Conservation (phyloP, 2,888 invertebrate genomes). For the Plebejus anna region DNA sequence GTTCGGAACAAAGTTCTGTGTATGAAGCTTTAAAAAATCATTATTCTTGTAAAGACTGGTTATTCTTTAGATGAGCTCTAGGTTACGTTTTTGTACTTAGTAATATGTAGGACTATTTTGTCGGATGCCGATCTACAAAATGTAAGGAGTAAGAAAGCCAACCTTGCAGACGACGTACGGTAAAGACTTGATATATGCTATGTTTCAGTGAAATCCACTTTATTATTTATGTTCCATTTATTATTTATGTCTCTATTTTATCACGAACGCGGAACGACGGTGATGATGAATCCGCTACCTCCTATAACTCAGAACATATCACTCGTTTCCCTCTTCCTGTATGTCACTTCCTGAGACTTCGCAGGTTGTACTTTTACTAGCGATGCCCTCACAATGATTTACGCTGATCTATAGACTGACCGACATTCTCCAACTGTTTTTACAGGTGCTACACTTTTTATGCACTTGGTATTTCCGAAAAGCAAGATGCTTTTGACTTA, state of each 20-base stretch:
- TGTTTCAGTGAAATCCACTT: too few species aligned
- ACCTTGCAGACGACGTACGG: too few species aligned
- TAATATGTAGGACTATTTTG: too few species aligned
- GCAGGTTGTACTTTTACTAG: constrained; percentile 52
- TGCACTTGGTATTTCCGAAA: neutral
- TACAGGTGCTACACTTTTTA: constrained; percentile 27
- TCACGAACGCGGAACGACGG: neutral
- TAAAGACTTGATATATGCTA: too few species aligned
- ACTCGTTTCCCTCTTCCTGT: constrained; percentile 67
- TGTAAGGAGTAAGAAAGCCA: too few species aligned
- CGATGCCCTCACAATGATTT: constrained; percentile 30
- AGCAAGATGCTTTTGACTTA: neutral
- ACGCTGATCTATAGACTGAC: constrained; percentile 32
- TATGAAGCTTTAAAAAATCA: too few species aligned
- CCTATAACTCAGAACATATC: constrained; percentile 40
- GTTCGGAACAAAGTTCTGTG: too few species aligned
- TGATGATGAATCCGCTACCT: constrained; percentile 36
- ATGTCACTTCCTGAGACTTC: constrained; percentile 66
- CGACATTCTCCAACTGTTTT: constrained; percentile 32
- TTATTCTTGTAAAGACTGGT: too few species aligned
- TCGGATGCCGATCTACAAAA: too few species aligned
- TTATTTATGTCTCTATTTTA: neutral
- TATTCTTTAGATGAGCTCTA: too few species aligned
- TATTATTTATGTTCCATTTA: too few species aligned
- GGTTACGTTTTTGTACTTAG: too few species aligned